These are phyloP conservation scores for Allophyes oxyacanthae DNA, from an alignment of 2,888 invertebrate genomes.

Conservation along the genomic window DNA sequence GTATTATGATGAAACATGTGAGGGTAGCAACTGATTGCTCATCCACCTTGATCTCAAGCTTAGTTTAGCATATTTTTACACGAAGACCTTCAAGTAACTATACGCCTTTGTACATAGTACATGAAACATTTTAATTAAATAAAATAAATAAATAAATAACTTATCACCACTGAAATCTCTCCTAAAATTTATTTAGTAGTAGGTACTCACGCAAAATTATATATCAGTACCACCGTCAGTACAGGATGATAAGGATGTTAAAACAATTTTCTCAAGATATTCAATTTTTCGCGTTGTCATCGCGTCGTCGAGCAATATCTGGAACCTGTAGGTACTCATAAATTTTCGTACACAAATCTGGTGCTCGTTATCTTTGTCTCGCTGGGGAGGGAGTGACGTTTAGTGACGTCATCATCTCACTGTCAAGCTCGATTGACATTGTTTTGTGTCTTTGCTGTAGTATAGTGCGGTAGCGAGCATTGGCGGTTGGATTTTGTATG, in stretches of 20 bases:
- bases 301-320: slow-evolving; percentile 55
- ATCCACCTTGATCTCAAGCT: no score
- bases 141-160: no score
- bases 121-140: no score
- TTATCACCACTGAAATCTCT: no score
- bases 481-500: slow-evolving; percentile 17
- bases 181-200: no score
- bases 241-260: slow-evolving; percentile 23
- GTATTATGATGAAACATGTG: no score
- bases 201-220: background rate
- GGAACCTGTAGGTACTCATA: slow-evolving; percentile 59
- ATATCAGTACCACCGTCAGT: no score
- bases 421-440: slow-evolving; percentile 72
- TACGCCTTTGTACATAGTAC: no score
- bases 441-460: slow-evolving; percentile 58
- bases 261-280: slow-evolving; percentile 54
- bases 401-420: slow-evolving; percentile 80
- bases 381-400: slow-evolving; percentile 64
- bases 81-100: no score
- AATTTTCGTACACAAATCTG: slow-evolving; percentile 76
- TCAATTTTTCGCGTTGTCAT: slow-evolving; percentile 54
- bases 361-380: slow-evolving; percentile 75
- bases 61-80: no score
- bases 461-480: slow-evolving; percentile 7
- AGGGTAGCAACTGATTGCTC: no score